Percentiles rank a stretch among this genome's conserved stretches.
Conservation (phyloP, 2,113 vertebrate genomes). For the Lamprotornis superbus region DNA sequence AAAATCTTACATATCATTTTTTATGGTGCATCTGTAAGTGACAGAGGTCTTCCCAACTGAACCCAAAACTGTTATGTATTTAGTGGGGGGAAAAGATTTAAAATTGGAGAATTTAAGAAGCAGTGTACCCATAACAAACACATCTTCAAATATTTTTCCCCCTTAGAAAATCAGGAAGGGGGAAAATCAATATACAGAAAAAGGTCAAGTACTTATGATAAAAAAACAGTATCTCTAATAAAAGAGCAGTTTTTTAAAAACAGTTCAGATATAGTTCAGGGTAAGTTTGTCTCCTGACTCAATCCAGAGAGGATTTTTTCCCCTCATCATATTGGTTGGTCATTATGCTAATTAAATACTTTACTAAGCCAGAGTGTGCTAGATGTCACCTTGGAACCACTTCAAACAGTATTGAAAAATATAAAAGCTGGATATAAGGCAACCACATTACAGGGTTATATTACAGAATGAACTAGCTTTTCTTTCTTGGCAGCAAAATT, state of each 20-base stretch:
- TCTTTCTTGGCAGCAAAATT: constrained; percentile 49
- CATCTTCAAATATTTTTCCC: background rate
- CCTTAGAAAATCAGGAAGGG: background rate
- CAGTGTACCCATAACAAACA: background rate
- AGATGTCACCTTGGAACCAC: constrained; percentile 56
- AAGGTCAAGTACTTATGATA: background rate
- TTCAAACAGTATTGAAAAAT: constrained; percentile 43
- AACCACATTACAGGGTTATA: background rate
- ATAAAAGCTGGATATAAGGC: constrained; percentile 22
- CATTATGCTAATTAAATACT: constrained; percentile 68
- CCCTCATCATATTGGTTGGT: constrained; percentile 29
- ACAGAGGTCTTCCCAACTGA: background rate
- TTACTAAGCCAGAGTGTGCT: constrained; percentile 22
- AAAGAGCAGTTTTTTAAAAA: background rate
- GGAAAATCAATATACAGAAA: background rate
- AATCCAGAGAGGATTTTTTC: background rate
- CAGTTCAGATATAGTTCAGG: background rate
- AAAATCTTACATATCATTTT: background rate
- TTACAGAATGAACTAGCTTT: constrained; percentile 37
- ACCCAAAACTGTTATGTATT: background rate
- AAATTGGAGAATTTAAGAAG: background rate
- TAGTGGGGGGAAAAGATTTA: fast-evolving
- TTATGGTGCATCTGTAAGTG: background rate
- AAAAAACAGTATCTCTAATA: background rate
- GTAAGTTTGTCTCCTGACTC: constrained; percentile 2